Base-by-base conservation (phyloP, 2,888 invertebrate genomes). In the Leptinotarsa juncta region DNA sequence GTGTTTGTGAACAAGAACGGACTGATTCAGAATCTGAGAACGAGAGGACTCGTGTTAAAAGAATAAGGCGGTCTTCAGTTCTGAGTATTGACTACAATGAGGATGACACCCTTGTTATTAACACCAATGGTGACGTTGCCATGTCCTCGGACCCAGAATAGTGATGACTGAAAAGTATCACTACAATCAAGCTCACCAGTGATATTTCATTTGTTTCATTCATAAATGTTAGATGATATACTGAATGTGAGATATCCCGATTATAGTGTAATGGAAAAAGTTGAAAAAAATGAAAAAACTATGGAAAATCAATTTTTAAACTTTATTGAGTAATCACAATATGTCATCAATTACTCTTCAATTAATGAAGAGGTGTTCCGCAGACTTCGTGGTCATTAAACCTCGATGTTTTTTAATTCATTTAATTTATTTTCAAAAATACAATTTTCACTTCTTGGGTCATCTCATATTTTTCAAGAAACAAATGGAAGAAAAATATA, bases 1-100 rank as follows among this genome's bases (percentile, higher is more conserved):
- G 83, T 84, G 87, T 85, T 81, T 85, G 87, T 85, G 88, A 87
- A 82, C 84, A 84, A 79, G 86, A 88, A 86, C 80, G 88, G 87
- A 87, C 88, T 82, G 89, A 90, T 79, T 90, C 90, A 84, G 89
- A 89, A 78, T 85, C 85, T 57, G 87, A 87, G 78, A 83, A 83
- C 74, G 89, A 88, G 85, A 89, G 87, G 85, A 89, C 89, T 82
- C 79, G 78, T 60, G 91, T 91, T 68, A 93, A 93, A 88, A 93
- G 94, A 86, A 91, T 93, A 79, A 89, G 94, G 77, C 90, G 93
- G 78, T 93, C 92, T 80, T 93, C 93, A 72, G 93, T 93, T 75
- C 90, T 94, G 71, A 93, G 93, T 74, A 90, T 93, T 75, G 93
- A 94, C 88, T 94, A 93, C 88, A 93, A 93, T 85, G 94, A 94